Evolutionary conservation across 2,888 invertebrate genomes (phyloP).

Genomic region (Strigamia transsilvanica): DNA sequence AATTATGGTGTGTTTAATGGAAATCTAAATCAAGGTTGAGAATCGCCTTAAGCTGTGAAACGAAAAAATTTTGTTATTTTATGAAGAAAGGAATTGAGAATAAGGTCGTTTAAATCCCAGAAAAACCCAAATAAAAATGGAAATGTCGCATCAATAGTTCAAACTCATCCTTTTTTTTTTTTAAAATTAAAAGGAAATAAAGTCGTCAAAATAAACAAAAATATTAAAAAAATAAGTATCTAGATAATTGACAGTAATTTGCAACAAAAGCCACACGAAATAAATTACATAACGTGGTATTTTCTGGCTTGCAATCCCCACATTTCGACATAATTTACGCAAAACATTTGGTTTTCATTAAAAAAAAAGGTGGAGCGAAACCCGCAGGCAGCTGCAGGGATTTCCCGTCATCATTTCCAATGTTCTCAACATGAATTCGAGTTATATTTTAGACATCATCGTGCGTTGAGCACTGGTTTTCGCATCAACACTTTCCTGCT

Average conservation of each 20-base stretch:
- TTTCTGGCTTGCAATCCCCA: not conserved
- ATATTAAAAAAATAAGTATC: not conserved
- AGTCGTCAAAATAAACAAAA: not conserved
- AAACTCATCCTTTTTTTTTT: too few species aligned
- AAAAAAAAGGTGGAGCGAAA: constrained; percentile 4
- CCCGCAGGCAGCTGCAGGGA: constrained; percentile 38
- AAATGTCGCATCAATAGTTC: not conserved
- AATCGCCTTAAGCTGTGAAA: not conserved
- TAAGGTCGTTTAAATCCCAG: constrained; percentile 3
- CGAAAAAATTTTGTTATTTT: not conserved
- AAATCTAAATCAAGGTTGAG: constrained; percentile 32
- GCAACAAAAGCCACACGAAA: not conserved
- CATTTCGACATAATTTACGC: not conserved
- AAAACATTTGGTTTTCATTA: constrained; percentile 14
- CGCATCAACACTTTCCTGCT: constrained; percentile 39
- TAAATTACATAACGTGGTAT: not conserved
- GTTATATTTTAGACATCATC: not conserved
- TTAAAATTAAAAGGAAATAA: too few species aligned
- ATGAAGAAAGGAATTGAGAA: not conserved
- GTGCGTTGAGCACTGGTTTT: not conserved
- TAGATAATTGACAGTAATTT: not conserved
- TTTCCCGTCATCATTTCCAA: not conserved
- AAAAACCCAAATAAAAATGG: not conserved
- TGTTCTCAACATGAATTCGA: not conserved
- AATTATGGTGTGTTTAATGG: constrained; percentile 20